phyloP scores from a whole-genome alignment of 2,888 invertebrate species.

The Heliconius aoede region DNA sequence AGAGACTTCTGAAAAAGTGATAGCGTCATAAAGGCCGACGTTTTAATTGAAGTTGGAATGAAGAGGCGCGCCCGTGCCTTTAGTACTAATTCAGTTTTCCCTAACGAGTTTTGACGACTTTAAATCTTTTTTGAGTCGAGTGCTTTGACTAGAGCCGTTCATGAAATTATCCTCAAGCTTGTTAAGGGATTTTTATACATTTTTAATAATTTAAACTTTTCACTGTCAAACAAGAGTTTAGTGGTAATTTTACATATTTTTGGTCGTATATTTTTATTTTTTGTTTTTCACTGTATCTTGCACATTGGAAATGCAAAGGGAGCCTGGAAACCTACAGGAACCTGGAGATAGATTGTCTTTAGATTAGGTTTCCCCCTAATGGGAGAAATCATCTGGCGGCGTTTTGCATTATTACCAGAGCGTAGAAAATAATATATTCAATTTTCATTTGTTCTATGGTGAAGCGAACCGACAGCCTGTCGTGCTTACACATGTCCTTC shows the following conservation, averaged over 20 bases:
- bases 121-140: constrained; percentile 33
- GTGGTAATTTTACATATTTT: neutral
- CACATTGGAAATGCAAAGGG: no score
- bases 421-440: no score
- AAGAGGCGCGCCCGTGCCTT: constrained; percentile 44
- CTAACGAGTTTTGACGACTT: constrained; percentile 34
- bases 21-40: constrained; percentile 42
- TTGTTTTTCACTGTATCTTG: no score
- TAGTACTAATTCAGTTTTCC: constrained; percentile 43
- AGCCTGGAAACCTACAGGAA: no score
- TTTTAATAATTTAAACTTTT: neutral
- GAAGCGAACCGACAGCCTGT: no score
- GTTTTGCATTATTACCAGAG: no score
- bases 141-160: constrained; percentile 15
- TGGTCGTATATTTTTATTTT: neutral
- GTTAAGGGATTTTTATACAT: neutral
- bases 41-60: constrained; percentile 62
- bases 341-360: no score
- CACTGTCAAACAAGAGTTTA: neutral
- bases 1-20: constrained; percentile 64
- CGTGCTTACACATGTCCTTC: no score
- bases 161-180: constrained; percentile 20
- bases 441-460: no score
- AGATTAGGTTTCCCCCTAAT: no score
- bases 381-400: no score